Base-by-base conservation (phyloP, 2,113 vertebrate genomes). In the Burhinus bistriatus region DNA sequence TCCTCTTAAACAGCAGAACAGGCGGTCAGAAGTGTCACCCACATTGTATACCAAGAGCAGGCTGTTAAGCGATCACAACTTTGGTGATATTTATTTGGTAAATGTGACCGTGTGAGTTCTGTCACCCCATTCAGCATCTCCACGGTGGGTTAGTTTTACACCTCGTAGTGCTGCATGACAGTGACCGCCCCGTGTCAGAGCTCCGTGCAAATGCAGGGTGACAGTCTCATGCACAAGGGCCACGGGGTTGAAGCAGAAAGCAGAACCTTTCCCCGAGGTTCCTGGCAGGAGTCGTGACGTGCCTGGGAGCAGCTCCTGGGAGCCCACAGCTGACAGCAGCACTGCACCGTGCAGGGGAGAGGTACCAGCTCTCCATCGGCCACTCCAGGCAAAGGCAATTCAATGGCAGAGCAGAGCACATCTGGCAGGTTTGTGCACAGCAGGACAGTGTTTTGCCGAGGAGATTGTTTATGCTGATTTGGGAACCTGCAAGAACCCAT, bases 131-230 rank as follows among this genome's bases (percentile, higher is more conserved):
- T 57, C 66, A 32, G 72, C 22, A 6, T 7, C 87, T 34, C 58
- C 2, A 2, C 8, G 3, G 29, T 5, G 38, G 38, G 22, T 45
- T 42, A 7, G 42, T 21, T 79, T 36, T 36, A 64, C 68, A 42
- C 72, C 66, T 62, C 8, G 0, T 6, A 17, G 40, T 3, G 26
- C 65, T 38, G 71, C 2, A 1, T 19, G 45, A n/a, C 32, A 4
- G 66, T 5, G 25, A 30, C 45, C 11, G 1, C 36, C 49, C 47
- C 2, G 1, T 15, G 36, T 11, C 78, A 32, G 72, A 19, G 32
- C 47, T 44, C 42, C 0, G 0, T 51, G 78, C n/a, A 18, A 9
- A 9, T 0, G 12, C 36, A 11, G 44, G 62, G 44, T 27, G 52
- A 44, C 65, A 16, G 11, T 3, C 45, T 36, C 40, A 3, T 2